Percentiles rank a stretch among this genome's conserved stretches.
These are phyloP conservation scores for Anniella stebbinsi DNA, from an alignment of 2,797 vertebrate genomes.

Conservation along the genomic window DNA sequence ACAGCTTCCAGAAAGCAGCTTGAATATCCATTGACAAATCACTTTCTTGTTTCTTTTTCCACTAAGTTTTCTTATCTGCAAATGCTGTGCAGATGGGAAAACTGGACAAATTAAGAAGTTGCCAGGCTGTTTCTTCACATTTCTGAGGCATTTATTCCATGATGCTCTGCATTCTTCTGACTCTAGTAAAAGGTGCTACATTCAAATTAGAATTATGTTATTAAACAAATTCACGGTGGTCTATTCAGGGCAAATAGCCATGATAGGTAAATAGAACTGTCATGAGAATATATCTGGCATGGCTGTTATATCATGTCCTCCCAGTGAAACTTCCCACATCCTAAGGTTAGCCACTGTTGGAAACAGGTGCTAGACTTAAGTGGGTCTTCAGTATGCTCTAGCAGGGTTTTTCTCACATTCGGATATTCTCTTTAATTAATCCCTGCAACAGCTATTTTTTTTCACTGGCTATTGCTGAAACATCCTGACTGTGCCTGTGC, in stretches of 20 bases:
- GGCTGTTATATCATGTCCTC: background rate
- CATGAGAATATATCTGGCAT: background rate
- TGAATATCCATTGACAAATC: conserved; percentile 28
- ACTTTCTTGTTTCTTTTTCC: conserved; percentile 38
- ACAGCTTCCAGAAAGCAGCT: conserved; percentile 47
- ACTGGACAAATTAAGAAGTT: conserved; percentile 26
- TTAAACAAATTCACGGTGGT: conserved; percentile 20
- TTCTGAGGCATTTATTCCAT: background rate
- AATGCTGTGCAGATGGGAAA: background rate
- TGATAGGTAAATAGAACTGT: background rate
- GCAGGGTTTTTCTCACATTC: background rate
- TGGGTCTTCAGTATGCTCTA: background rate
- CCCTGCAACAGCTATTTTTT: background rate
- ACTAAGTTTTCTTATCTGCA: background rate
- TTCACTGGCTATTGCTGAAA: background rate
- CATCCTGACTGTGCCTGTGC: background rate
- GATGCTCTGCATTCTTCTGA: background rate
- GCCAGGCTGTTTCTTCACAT: background rate
- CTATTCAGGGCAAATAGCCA: background rate
- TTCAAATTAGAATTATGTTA: conserved; percentile 49
- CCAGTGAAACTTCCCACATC: background rate
- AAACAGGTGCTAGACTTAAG: conserved; percentile 14
- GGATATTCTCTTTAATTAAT: background rate
- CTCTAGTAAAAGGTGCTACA: background rate
- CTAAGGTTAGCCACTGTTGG: background rate